Percentiles rank a stretch among this genome's conserved stretches.
These are phyloP conservation scores for Heliconius cydno DNA, from an alignment of 2,888 invertebrate species.

Conservation along the genomic window DNA sequence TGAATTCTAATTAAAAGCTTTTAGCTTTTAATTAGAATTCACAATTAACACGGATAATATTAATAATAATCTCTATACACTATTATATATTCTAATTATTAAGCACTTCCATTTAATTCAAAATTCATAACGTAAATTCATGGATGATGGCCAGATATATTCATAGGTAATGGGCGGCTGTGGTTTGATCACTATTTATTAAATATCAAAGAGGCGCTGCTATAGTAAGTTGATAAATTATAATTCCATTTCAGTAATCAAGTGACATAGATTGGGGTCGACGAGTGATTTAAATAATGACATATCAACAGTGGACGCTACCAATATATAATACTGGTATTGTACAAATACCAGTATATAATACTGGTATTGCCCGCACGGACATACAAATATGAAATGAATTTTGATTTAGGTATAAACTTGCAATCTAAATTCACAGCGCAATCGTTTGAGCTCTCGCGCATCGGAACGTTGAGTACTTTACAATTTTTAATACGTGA, in stretches of 20 bases:
- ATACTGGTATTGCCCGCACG: constrained; percentile 36
- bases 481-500: constrained; percentile 27
- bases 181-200: constrained; percentile 8
- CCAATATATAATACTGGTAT: constrained; percentile 32
- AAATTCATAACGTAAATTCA: constrained; percentile 15
- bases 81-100: background rate
- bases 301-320: constrained; percentile 37
- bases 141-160: constrained; percentile 2
- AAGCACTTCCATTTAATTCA: background rate
- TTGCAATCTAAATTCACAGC: constrained; percentile 79
- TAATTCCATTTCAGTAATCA: constrained; percentile 32
- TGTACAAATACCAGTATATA: constrained; percentile 34
- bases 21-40: background rate
- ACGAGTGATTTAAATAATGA: constrained; percentile 35
- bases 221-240: constrained; percentile 22
- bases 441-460: constrained; percentile 32
- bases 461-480: constrained; percentile 9
- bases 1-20: no score
- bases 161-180: background rate
- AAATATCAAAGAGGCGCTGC: constrained; percentile 20
- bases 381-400: constrained; percentile 50
- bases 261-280: constrained; percentile 27
- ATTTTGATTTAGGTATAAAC: constrained; percentile 77
- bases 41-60: background rate
- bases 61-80: constrained; percentile 1